Evolutionary conservation across 2,888 invertebrate species (phyloP).

Genomic region (Rhamphomyia laevipes): DNA sequence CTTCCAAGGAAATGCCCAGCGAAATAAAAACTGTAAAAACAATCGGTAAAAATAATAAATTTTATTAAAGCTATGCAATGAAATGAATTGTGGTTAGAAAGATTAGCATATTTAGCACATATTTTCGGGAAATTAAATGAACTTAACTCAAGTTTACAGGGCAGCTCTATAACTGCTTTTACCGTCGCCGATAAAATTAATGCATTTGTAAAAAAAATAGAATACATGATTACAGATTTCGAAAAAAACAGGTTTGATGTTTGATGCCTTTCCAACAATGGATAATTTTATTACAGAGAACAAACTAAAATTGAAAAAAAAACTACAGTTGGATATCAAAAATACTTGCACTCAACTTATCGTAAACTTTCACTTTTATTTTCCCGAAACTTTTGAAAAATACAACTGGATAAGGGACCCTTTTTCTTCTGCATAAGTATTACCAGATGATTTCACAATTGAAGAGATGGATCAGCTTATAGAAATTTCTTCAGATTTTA

Average conservation of each 20-base stretch:
- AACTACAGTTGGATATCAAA: neutral
- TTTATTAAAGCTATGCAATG: slow-evolving; percentile 15
- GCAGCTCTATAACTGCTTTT: neutral
- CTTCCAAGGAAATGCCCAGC: slow-evolving; percentile 13
- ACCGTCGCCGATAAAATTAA: neutral
- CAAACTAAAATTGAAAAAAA: neutral
- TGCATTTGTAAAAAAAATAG: neutral
- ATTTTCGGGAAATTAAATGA: slow-evolving; percentile 15
- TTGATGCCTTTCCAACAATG: neutral
- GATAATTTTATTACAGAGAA: neutral
- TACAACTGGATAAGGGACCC: neutral
- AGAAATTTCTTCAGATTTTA: neutral
- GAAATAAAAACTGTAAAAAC: slow-evolving; percentile 11
- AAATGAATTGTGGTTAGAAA: slow-evolving; percentile 13
- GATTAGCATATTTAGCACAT: slow-evolving; percentile 14
- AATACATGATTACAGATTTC: neutral
- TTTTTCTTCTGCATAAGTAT: neutral
- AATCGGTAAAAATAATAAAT: slow-evolving; percentile 12
- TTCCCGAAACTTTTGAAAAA: neutral
- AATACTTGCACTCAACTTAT: neutral
- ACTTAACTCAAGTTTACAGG: slow-evolving; percentile 8
- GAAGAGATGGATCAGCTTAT: neutral
- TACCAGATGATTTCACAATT: neutral
- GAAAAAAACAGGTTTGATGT: neutral
- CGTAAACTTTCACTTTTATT: neutral